A percentile compares a stretch with the other conserved stretches of the same genome.
phyloP scores from a whole-genome alignment of 2,888 invertebrate genomes.

The Oligia strigilis region DNA sequence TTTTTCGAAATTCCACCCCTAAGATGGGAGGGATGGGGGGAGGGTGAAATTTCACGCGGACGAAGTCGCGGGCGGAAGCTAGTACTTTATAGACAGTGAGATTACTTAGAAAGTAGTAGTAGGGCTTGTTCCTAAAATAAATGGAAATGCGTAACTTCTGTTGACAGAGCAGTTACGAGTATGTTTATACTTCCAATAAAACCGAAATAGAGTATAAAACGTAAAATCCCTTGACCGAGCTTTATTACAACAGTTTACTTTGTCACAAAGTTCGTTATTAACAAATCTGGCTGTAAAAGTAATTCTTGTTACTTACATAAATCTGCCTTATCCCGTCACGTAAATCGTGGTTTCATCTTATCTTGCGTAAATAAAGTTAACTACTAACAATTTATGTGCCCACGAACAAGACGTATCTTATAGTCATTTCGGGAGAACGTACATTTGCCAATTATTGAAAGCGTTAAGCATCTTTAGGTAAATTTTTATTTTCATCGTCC shows the following conservation, averaged over 20 bases:
- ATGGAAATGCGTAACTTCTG: background rate
- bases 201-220: constrained; percentile 19
- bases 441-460: background rate
- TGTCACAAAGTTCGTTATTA: constrained; percentile 32
- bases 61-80: too few species aligned
- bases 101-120: background rate
- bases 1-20: too few species aligned
- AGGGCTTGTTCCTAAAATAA: background rate
- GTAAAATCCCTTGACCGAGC: constrained; percentile 31
- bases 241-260: constrained; percentile 29
- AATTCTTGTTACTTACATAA: constrained; percentile 27
- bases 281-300: constrained; percentile 37
- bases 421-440: background rate
- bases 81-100: background rate
- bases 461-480: background rate
- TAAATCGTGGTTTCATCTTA: constrained; percentile 31
- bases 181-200: constrained; percentile 25
- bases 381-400: background rate
- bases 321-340: constrained; percentile 25
- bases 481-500: background rate
- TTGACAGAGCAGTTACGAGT: background rate
- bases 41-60: too few species aligned
- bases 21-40: too few species aligned
- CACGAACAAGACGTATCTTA: background rate
- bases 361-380: constrained; percentile 17